phyloP scores from a whole-genome alignment of 2,888 invertebrate species.

The Ethmia dodecea region DNA sequence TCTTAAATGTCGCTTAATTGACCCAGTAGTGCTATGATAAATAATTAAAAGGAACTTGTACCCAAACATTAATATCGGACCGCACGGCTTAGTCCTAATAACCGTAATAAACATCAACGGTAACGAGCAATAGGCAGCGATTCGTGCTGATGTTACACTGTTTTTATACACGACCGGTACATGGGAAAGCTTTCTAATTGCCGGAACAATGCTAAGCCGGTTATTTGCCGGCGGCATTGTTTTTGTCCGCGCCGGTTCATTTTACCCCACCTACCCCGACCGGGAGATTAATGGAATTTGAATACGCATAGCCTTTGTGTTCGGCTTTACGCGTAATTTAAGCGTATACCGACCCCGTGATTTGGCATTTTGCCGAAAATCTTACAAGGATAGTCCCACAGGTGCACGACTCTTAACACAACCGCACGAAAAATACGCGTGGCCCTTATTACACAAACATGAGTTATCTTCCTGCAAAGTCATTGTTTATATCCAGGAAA shows the following conservation, averaged over 20 bases:
- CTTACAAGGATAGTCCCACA: slow-evolving; percentile 52
- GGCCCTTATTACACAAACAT: slow-evolving; percentile 17
- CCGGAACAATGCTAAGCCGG: slow-evolving; percentile 78
- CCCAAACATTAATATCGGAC: slow-evolving; percentile 63
- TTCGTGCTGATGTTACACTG: slow-evolving; percentile 76
- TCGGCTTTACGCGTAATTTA: slow-evolving; percentile 76
- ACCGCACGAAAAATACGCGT: slow-evolving; percentile 49
- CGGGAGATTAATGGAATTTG: slow-evolving; percentile 77
- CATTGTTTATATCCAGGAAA: slow-evolving; percentile 35
- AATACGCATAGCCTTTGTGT: slow-evolving; percentile 77
- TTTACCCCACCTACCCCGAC: slow-evolving; percentile 70
- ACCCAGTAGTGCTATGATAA: slow-evolving; percentile 31
- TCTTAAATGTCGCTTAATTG: no score
- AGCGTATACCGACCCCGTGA: slow-evolving; percentile 69
- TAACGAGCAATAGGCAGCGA: slow-evolving; percentile 76
- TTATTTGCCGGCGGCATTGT: slow-evolving; percentile 77
- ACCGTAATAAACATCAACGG: slow-evolving; percentile 76
- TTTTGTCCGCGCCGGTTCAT: slow-evolving; percentile 76
- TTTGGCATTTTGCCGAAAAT: slow-evolving; percentile 60
- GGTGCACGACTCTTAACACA: slow-evolving; percentile 43
- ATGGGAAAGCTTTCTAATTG: slow-evolving; percentile 79
- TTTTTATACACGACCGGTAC: slow-evolving; percentile 77
- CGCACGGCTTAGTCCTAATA: slow-evolving; percentile 71
- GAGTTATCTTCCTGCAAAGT: slow-evolving; percentile 26
- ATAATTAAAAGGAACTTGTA: slow-evolving; percentile 55